Evolutionary conservation across 1,140 invertebrate genomes (phyloP).

Genomic region (Tetragonula clypearis): DNA sequence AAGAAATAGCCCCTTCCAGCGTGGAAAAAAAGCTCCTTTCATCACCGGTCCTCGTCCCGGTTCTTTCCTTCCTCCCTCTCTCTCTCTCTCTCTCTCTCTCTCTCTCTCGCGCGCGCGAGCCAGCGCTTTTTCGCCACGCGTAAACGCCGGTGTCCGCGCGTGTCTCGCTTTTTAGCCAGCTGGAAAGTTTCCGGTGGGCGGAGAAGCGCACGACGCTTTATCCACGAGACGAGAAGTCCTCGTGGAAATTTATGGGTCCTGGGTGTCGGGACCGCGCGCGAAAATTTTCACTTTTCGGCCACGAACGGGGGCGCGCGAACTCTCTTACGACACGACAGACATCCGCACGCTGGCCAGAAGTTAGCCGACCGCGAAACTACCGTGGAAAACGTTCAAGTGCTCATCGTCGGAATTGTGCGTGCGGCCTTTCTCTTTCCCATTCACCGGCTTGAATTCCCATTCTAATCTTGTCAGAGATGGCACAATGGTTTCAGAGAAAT

Average conservation of each 20-base stretch:
- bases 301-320: too few species aligned
- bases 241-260: conserved; percentile 16
- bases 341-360: neutral
- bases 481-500: neutral
- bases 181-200: conserved; percentile 18
- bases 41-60: neutral
- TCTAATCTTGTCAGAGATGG: neutral
- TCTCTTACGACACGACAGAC: neutral
- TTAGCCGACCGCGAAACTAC: conserved; percentile 5
- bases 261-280: neutral
- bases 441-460: neutral
- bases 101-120: too few species aligned
- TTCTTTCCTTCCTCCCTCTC: too few species aligned
- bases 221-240: conserved; percentile 34
- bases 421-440: neutral
- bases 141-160: conserved; percentile 9
- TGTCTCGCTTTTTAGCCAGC: conserved; percentile 23
- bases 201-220: conserved; percentile 3
- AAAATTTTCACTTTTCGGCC: conserved; percentile 41
- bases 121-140: neutral
- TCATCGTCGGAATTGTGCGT: conserved; percentile 9
- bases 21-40: conserved; percentile 19
- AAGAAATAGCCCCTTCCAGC: neutral
- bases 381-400: conserved; percentile 13
- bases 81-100: neutral